Conservation (phyloP, 2,888 invertebrate genomes). For the Trilocha varians region DNA sequence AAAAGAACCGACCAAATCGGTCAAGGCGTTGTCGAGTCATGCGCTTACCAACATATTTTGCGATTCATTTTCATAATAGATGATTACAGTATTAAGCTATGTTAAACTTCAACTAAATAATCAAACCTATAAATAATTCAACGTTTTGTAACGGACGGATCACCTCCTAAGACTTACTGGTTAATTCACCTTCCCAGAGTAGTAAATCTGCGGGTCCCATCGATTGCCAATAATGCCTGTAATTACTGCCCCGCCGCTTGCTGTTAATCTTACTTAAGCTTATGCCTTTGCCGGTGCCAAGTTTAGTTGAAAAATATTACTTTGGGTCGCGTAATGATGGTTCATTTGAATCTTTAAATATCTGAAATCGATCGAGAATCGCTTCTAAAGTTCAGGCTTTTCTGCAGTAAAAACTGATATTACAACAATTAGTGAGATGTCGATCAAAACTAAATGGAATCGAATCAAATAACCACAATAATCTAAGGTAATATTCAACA, state of each 20-base stretch:
- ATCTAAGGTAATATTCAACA: no score
- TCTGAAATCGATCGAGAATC: no score
- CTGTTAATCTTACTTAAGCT: constrained; percentile 34
- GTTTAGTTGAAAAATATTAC: constrained; percentile 51
- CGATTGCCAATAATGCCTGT: constrained; percentile 64
- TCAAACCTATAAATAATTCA: constrained; percentile 6
- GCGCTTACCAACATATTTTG: no score
- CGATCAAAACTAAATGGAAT: no score
- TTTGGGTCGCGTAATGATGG: not conserved
- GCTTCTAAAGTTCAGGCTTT: no score
- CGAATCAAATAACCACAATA: no score
- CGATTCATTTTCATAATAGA: no score
- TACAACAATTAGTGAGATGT: no score
- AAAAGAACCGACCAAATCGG: no score
- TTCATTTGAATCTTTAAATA: not conserved
- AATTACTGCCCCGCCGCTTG: constrained; percentile 50
- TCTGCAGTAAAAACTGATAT: no score
- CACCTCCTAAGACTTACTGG: constrained; percentile 6
- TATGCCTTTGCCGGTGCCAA: constrained; percentile 30
- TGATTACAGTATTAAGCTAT: no score
- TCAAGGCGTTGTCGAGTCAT: no score
- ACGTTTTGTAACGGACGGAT: constrained; percentile 5
- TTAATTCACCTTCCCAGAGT: constrained; percentile 10
- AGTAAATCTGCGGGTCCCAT: constrained; percentile 54
- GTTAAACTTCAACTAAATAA: not conserved